A percentile compares a stretch with the other conserved stretches of the same genome.
Conservation (phyloP, 2,113 vertebrate genomes). For the Lichenostomus cassidix region DNA sequence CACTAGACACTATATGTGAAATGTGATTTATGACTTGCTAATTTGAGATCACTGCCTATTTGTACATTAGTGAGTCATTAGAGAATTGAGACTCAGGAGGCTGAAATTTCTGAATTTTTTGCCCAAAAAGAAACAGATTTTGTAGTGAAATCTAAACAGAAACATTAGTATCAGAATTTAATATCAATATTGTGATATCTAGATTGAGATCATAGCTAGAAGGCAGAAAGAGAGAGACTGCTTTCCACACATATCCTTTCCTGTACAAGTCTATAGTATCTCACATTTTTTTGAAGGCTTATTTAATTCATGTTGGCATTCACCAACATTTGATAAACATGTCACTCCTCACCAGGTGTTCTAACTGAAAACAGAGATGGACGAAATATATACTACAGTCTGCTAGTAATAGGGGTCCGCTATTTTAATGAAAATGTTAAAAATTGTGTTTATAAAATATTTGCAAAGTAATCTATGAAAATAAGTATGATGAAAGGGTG, state of each 20-base stretch:
- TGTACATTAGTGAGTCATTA: slow-evolving; percentile 24
- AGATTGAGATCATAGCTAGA: slow-evolving; percentile 46
- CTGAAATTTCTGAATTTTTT: slow-evolving; percentile 54
- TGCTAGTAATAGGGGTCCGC: not conserved
- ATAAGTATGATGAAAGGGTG: slow-evolving; percentile 29
- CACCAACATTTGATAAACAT: slow-evolving; percentile 75
- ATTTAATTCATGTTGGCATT: slow-evolving; percentile 76
- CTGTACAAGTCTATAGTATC: slow-evolving; percentile 46
- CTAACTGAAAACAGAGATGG: slow-evolving; percentile 56
- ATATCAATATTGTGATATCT: slow-evolving; percentile 70
- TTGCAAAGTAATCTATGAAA: slow-evolving; percentile 48
- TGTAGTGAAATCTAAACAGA: slow-evolving; percentile 60
- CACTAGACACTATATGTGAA: not conserved
- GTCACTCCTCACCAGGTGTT: slow-evolving; percentile 71
- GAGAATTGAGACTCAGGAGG: slow-evolving; percentile 39
- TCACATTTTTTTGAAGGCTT: slow-evolving; percentile 64
- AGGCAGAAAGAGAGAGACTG: slow-evolving; percentile 46
- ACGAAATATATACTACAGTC: not conserved
- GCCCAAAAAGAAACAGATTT: slow-evolving; percentile 56
- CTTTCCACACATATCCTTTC: slow-evolving; percentile 44
- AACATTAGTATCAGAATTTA: slow-evolving; percentile 64
- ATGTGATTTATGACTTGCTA: slow-evolving; percentile 4
- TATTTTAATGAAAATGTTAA: slow-evolving; percentile 33
- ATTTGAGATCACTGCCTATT: slow-evolving; percentile 51
- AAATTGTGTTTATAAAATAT: slow-evolving; percentile 26